Conservation (phyloP, 2,888 invertebrate species). For the Perithous albicinctus region DNA sequence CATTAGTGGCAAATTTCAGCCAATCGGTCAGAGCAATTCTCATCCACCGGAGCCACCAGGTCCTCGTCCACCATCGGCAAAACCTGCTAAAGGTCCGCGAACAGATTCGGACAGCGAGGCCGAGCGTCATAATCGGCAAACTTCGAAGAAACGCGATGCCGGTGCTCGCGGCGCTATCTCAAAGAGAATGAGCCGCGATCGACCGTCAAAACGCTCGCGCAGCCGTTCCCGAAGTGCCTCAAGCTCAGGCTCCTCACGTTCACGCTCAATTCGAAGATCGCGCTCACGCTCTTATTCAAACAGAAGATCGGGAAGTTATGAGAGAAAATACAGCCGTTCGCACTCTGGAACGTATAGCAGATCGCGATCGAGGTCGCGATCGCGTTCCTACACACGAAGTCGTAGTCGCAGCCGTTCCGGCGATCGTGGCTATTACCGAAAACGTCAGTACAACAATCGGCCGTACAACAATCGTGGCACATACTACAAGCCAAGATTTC, state of each 20-base stretch:
- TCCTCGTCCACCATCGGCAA: slow-evolving; percentile 79
- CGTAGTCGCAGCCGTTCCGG: slow-evolving; percentile 85
- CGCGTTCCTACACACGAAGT: slow-evolving; percentile 87
- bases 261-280: slow-evolving; percentile 87
- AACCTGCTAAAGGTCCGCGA: slow-evolving; percentile 86
- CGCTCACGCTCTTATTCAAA: slow-evolving; percentile 85
- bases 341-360: slow-evolving; percentile 82
- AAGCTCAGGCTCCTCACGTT: slow-evolving; percentile 89
- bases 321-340: slow-evolving; percentile 82
- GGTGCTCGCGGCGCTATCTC: slow-evolving; percentile 72
- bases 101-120: slow-evolving; percentile 85
- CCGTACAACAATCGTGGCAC: slow-evolving; percentile 90
- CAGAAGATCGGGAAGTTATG: slow-evolving; percentile 82
- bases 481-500: slow-evolving; percentile 92
- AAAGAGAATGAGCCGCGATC: slow-evolving; percentile 78
- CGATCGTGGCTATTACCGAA: slow-evolving; percentile 82
- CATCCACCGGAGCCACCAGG: slow-evolving; percentile 80
- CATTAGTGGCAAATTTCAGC: slow-evolving; percentile 82
- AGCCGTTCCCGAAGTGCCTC: slow-evolving; percentile 86
- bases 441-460: slow-evolving; percentile 78
- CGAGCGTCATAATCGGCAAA: slow-evolving; percentile 79
- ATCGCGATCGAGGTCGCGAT: slow-evolving; percentile 85
- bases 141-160: slow-evolving; percentile 85
- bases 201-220: slow-evolving; percentile 78
- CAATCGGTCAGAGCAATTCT: slow-evolving; percentile 78